Evolutionary conservation across 2,797 vertebrate species (phyloP), one percentile per base, ranked within the genome.

Genomic region (Gambelia wislizenii): DNA sequence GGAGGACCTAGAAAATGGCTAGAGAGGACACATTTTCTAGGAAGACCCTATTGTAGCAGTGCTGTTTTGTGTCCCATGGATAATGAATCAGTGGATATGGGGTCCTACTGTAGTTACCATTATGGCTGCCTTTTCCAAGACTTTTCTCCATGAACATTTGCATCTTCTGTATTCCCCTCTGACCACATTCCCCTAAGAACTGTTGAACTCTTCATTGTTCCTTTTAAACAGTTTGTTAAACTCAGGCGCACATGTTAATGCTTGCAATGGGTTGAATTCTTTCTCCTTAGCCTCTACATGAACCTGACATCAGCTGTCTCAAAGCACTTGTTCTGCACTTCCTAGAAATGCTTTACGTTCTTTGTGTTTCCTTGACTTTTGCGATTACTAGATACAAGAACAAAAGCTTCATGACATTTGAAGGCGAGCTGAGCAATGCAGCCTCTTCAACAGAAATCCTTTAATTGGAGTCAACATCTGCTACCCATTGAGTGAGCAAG

Each of bases 361-460:
- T 92, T 89, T 92, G 76, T 89, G 75, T 87, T 94, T 94, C 91
- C 91, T 93, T 87, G 88, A 90, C 87, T 94, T 81, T 75, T 54
- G 5, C 49, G 6, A 85, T 52, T 93, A 91, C 83, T 90, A 91
- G 49, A 87, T 92, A 81, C 56, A 49, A 94, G 90, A 91, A 93
- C 80, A 93, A 95, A n/a, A 93, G 87, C 93, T 69, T 84, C 81
- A 83, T 94, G 91, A 94, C 89, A 95, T 93, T 94, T 93, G 87
- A 90, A 93, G 92, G 83, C n/a, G n/a, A 93, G 84, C 72, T 89
- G 67, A 91, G 91, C 92, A 88, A 92, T 89, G 88, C 82, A 87
- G 91, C 77, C 79, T 47, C 89, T 77, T 72, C 54, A 59, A 92
- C 54, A 89, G 52, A 93, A 86, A 76, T 76, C 22, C 79, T 94